phyloP scores from a whole-genome alignment of 2,113 vertebrate genomes.

The Philantomba maxwellii region DNA sequence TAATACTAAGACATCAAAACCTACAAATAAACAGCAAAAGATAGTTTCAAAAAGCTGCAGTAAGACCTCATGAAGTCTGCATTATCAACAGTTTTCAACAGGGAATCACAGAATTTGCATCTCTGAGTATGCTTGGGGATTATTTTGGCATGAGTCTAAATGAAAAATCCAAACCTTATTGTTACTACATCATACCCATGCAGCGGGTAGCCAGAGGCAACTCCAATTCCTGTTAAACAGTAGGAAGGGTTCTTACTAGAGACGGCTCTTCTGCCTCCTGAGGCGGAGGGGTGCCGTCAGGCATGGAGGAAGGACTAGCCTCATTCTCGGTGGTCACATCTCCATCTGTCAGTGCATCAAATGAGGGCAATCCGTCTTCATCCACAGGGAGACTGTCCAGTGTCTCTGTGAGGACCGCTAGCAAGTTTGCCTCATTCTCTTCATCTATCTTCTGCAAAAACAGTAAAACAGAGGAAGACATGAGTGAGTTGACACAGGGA shows the following conservation, averaged over 20 bases:
- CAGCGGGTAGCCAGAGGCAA: constrained; percentile 78
- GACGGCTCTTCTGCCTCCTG: constrained; percentile 98
- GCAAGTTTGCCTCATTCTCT: constrained; percentile 98
- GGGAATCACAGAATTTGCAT: not conserved
- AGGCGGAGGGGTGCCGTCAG: constrained; percentile 90
- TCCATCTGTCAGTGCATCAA: constrained; percentile 98
- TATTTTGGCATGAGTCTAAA: constrained; percentile 67
- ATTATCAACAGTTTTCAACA: not conserved
- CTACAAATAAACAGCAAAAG: not conserved
- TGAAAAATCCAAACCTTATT: constrained; percentile 76
- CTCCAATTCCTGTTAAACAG: constrained; percentile 80
- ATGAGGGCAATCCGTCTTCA: constrained; percentile 99
- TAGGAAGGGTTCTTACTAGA: constrained; percentile 92
- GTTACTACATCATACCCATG: constrained; percentile 81
- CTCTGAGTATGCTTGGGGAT: not conserved
- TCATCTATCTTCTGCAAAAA: constrained; percentile 97
- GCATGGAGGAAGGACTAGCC: constrained; percentile 92
- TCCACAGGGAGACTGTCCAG: constrained; percentile 99
- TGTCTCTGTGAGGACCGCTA: constrained; percentile 98
- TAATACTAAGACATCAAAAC: not conserved
- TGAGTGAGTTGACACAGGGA: not conserved
- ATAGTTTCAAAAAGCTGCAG: not conserved
- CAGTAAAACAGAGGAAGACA: constrained; percentile 21
- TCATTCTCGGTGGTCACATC: constrained; percentile 98
- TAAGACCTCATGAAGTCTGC: not conserved